Conservation (phyloP, 2,888 invertebrate genomes). For the Toxonevra muliebris region DNA sequence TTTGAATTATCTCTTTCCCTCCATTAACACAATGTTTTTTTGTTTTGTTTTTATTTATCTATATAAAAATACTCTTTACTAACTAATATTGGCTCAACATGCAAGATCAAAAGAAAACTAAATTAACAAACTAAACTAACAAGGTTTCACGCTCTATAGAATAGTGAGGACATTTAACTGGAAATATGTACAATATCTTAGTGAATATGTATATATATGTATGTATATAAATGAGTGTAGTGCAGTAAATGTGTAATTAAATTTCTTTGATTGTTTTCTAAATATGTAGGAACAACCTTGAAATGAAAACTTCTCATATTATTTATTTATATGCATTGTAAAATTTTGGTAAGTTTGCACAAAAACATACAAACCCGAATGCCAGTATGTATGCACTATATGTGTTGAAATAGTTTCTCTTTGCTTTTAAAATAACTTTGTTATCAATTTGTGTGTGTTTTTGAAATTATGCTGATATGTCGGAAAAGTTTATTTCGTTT, state of each 20-base stretch:
- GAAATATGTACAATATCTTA: conserved; percentile 19
- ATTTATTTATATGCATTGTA: too few species aligned
- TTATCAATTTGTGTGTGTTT: too few species aligned
- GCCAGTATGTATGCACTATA: not conserved
- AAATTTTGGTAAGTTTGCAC: too few species aligned
- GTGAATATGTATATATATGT: conserved; percentile 29
- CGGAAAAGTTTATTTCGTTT: too few species aligned
- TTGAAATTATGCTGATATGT: too few species aligned
- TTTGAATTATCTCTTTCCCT: too few species aligned
- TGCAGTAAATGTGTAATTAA: conserved; percentile 20
- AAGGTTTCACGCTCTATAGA: conserved; percentile 43
- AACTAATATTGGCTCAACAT: conserved; percentile 20
- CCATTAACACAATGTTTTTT: too few species aligned
- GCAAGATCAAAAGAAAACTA: conserved; percentile 27
- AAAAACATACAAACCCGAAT: not conserved
- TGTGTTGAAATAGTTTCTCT: not conserved
- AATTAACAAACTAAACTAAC: not conserved
- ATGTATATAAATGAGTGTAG: not conserved
- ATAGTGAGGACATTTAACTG: conserved; percentile 53
- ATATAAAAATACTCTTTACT: not conserved
- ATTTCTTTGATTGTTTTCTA: conserved; percentile 15
- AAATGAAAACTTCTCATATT: not conserved
- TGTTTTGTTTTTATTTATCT: not conserved
- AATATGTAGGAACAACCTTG: conserved; percentile 8
- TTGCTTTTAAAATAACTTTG: too few species aligned